Conservation (phyloP, 2,113 vertebrate genomes). For the Albula glossodonta region DNA sequence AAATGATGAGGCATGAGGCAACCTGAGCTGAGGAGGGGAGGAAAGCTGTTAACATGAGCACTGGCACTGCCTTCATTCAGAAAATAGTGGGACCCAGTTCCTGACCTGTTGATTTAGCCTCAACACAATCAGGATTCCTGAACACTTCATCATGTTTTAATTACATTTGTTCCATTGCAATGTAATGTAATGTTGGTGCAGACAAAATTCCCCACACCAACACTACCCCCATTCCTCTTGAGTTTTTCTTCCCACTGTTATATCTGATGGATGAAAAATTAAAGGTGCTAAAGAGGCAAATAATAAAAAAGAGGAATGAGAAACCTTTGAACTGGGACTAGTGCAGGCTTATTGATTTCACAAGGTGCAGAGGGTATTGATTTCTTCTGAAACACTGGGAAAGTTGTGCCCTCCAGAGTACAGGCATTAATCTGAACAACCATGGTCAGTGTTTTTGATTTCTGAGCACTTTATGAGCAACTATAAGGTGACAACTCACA, state of each 20-base stretch:
- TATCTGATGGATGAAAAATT: not conserved
- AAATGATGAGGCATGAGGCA: not conserved
- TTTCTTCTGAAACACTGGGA: not conserved
- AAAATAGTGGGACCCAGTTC: not conserved
- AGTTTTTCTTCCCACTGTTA: too few relatives aligned
- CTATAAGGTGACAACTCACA: not conserved
- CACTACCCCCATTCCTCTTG: slow-evolving; percentile 30
- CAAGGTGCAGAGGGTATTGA: not conserved
- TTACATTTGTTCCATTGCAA: not conserved
- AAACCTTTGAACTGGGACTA: not conserved
- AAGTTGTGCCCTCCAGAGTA: not conserved
- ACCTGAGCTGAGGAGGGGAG: not conserved
- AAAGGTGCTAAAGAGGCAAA: not conserved
- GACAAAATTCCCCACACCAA: slow-evolving; percentile 19
- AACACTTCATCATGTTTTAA: too few relatives aligned
- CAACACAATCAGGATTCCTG: not conserved
- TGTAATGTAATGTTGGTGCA: too few relatives aligned
- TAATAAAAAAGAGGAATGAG: not conserved
- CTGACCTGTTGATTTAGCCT: too few relatives aligned
- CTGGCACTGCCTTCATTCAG: not conserved
- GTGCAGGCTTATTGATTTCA: not conserved
- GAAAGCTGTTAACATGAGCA: not conserved
- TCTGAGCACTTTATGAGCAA: not conserved
- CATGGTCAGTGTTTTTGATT: too few relatives aligned
- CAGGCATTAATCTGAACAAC: not conserved